A percentile compares a stretch with the other conserved stretches of the same genome.
Evolutionary conservation across 1,140 invertebrate genomes (phyloP).

Genomic region (Listronotus bonariensis): DNA sequence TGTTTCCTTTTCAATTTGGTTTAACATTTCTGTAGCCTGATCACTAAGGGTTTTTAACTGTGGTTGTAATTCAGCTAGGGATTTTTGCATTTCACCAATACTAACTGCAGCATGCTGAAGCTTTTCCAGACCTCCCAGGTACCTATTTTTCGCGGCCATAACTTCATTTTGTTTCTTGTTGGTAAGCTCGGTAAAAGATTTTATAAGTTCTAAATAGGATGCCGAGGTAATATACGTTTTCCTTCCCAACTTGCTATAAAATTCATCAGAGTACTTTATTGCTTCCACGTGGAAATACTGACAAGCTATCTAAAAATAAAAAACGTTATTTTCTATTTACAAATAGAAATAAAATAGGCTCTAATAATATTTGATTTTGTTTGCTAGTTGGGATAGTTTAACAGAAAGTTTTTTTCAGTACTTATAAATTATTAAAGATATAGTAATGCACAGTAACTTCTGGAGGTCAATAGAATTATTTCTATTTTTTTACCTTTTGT

Average conservation of each 20-base stretch:
- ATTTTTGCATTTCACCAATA: conserved; percentile 77
- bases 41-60: conserved; percentile 80
- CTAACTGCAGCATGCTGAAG: conserved; percentile 78
- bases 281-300: conserved; percentile 87
- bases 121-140: conserved; percentile 85
- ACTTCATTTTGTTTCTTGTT: conserved; percentile 79
- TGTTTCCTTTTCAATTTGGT: conserved; percentile 86
- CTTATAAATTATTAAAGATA: no score
- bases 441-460: no score
- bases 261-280: conserved; percentile 65
- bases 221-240: conserved; percentile 89
- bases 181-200: conserved; percentile 78
- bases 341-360: no score
- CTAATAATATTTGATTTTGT: no score
- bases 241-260: conserved; percentile 68
- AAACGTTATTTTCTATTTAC: not conserved
- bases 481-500: no score
- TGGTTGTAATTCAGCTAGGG: conserved; percentile 83
- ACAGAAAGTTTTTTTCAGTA: no score
- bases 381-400: no score
- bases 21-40: conserved; percentile 82
- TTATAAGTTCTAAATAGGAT: conserved; percentile 86
- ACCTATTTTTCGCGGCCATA: conserved; percentile 71
- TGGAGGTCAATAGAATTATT: no score
- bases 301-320: conserved; percentile 64